These are phyloP conservation scores for Mellilla xanthometata DNA, from an alignment of 2,888 invertebrate genomes.

Conservation along the genomic window DNA sequence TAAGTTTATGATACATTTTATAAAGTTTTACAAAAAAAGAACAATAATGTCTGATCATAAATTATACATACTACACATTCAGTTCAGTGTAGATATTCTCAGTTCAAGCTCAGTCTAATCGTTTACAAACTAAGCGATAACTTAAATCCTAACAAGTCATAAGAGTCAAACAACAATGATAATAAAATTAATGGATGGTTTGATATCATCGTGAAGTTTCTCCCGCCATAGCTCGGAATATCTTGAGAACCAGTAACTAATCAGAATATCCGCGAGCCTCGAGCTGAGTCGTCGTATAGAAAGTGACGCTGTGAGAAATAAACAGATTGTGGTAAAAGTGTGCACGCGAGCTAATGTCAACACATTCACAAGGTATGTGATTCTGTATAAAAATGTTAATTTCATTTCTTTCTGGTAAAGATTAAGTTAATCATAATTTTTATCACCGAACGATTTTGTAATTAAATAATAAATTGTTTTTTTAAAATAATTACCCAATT, in stretches of 20 bases:
- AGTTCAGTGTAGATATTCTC: too few relatives aligned
- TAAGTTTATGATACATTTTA: too few relatives aligned
- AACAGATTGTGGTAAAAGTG: conserved; percentile 1
- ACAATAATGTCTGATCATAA: too few relatives aligned
- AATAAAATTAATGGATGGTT: not conserved
- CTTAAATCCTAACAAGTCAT: not conserved
- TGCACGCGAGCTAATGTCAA: conserved; percentile 12
- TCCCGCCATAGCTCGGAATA: conserved; percentile 2
- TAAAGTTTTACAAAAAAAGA: too few relatives aligned
- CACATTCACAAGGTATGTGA: conserved; percentile 7
- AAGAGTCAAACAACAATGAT: not conserved
- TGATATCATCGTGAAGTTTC: conserved; percentile 6
- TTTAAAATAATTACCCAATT: too few relatives aligned
- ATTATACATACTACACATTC: too few relatives aligned
- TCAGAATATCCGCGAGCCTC: not conserved
- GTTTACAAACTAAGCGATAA: not conserved
- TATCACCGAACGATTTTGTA: too few relatives aligned
- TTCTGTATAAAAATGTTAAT: not conserved
- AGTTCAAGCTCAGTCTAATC: too few relatives aligned
- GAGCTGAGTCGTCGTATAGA: conserved; percentile 2
- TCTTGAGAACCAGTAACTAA: too few relatives aligned
- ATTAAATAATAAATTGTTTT: too few relatives aligned
- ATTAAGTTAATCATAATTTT: too few relatives aligned
- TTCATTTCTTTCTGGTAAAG: too few relatives aligned
- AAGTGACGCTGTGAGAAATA: not conserved